Conservation (phyloP, 2,797 vertebrate genomes). For the Lacerta bilineata region DNA sequence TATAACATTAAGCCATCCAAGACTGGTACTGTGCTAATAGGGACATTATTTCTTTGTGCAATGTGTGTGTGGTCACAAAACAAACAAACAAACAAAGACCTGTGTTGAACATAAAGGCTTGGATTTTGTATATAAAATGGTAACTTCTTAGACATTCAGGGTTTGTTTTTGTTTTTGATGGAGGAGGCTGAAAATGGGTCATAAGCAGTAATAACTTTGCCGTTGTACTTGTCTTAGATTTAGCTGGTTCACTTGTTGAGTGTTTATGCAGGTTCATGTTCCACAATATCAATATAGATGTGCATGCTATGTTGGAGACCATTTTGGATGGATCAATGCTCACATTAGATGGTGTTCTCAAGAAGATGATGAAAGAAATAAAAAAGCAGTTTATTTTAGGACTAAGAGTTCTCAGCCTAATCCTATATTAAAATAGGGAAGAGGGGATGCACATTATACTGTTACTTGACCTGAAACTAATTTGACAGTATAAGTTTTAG, state of each 20-base stretch:
- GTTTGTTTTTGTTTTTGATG: constrained; percentile 20
- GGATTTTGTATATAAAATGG: constrained; percentile 51
- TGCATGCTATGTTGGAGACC: constrained; percentile 10
- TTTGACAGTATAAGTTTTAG: constrained; percentile 13
- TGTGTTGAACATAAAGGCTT: constrained; percentile 18
- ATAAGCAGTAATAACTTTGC: constrained; percentile 7
- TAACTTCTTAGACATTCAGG: constrained; percentile 21
- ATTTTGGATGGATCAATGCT: constrained; percentile 39
- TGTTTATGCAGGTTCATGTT: constrained; percentile 17
- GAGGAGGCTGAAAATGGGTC: constrained; percentile 2
- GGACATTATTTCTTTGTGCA: constrained; percentile 47
- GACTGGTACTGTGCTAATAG: constrained; percentile 43
- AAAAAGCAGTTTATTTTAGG: constrained; percentile 20
- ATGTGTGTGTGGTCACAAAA: constrained; percentile 53
- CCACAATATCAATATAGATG: constrained; percentile 11
- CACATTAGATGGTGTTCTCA: background rate
- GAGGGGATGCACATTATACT: background rate
- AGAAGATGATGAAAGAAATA: background rate
- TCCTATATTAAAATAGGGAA: background rate
- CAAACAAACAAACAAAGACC: constrained; percentile 9
- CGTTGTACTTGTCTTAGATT: constrained; percentile 7
- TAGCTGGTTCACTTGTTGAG: constrained; percentile 23
- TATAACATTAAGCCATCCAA: constrained; percentile 64
- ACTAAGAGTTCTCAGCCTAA: background rate
- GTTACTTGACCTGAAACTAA: constrained; percentile 38